Evolutionary conservation across 2,113 vertebrate species (phyloP).

Genomic region (Oenanthe melanoleuca): DNA sequence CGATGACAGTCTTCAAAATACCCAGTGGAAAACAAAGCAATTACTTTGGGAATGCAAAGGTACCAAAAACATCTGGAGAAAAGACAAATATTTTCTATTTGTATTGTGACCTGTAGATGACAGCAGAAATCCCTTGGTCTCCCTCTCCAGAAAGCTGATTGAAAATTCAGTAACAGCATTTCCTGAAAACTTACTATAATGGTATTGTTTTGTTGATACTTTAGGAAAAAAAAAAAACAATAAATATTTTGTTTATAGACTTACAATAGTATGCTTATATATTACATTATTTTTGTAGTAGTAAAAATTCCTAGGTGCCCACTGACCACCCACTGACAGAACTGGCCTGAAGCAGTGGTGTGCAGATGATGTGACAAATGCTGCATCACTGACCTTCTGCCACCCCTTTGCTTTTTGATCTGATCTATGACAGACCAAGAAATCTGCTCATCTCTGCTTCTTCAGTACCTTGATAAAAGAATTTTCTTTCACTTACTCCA

Average conservation of each 20-base stretch:
- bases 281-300: background rate
- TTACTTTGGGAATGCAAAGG: constrained; percentile 34
- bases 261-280: background rate
- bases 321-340: rapidly evolving
- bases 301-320: background rate
- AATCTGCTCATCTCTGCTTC: background rate
- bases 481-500: background rate
- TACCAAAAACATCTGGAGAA: constrained; percentile 40
- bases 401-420: background rate
- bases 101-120: constrained; percentile 17
- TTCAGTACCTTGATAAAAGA: background rate
- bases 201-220: background rate
- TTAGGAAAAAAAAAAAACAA: background rate
- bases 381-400: background rate
- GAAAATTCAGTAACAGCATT: background rate
- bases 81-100: constrained; percentile 16
- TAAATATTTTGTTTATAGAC: background rate
- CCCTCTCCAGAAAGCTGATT: background rate
- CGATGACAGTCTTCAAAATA: constrained; percentile 33
- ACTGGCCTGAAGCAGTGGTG: background rate
- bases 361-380: rapidly evolving
- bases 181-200: background rate
- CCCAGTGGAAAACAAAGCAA: constrained; percentile 39
- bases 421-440: background rate
- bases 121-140: constrained; percentile 21